A percentile compares a stretch with the other conserved stretches of the same genome.
phyloP scores from a whole-genome alignment of 2,113 vertebrate species.

The Pluvianellus socialis region DNA sequence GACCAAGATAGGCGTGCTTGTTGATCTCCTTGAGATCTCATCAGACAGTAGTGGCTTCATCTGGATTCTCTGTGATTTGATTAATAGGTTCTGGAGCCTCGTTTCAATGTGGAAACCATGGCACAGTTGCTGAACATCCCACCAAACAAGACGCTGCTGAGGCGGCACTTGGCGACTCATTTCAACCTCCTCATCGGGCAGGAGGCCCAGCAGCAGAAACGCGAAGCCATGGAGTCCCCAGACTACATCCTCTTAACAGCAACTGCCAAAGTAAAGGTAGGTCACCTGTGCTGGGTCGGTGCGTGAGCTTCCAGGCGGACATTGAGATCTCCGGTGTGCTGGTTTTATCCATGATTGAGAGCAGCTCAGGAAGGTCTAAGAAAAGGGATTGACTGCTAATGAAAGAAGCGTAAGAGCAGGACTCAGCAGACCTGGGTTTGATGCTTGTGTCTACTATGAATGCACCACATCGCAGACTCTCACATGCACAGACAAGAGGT shows the following conservation, averaged over 20 bases:
- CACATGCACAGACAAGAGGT: not conserved
- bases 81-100: constrained; percentile 90
- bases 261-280: constrained; percentile 95
- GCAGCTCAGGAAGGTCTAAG: not conserved
- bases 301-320: not conserved
- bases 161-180: constrained; percentile 92
- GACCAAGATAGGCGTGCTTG: not conserved
- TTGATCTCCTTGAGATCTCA: not conserved
- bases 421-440: not conserved
- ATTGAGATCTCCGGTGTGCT: not conserved
- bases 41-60: not conserved
- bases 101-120: constrained; percentile 97
- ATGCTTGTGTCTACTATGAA: not conserved
- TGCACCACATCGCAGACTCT: not conserved
- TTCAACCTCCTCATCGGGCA: constrained; percentile 91
- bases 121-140: constrained; percentile 96
- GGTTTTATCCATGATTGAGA: fast-evolving
- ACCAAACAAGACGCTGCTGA: constrained; percentile 93
- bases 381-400: not conserved
- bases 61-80: not conserved
- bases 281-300: not conserved
- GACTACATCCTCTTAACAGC: constrained; percentile 92
- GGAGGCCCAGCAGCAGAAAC: constrained; percentile 92
- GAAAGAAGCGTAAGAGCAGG: not conserved
- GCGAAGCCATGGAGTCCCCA: constrained; percentile 89